A percentile compares a stretch with the other conserved stretches of the same genome.
phyloP scores from a whole-genome alignment of 2,888 invertebrate species.

The Atrina japonica region DNA sequence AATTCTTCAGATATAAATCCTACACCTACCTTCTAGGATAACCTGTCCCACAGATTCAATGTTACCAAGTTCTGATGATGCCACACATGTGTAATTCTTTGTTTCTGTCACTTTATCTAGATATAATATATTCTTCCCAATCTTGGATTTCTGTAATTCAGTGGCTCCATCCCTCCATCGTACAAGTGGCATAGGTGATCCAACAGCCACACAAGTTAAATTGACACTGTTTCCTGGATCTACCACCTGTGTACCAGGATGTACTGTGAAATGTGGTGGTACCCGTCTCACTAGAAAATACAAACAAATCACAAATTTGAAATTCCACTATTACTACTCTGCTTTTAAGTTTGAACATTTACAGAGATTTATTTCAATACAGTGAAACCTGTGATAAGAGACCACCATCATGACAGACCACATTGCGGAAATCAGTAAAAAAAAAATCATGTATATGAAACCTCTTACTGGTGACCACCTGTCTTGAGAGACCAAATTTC shows the following conservation, averaged over 20 bases:
- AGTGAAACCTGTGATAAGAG: no score
- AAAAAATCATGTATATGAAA: no score
- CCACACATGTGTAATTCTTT: constrained; percentile 98
- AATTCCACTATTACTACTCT: no score
- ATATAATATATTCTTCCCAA: constrained; percentile 90
- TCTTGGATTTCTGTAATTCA: constrained; percentile 85
- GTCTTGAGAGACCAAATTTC: no score
- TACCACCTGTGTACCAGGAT: constrained; percentile 86
- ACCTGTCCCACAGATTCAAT: constrained; percentile 94
- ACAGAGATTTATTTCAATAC: no score
- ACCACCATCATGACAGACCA: no score
- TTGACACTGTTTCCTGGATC: constrained; percentile 95
- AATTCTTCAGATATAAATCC: no score
- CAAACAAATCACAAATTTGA: background rate
- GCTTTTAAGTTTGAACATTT: no score
- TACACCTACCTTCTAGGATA: constrained; percentile 92
- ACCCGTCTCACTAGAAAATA: constrained; percentile 91
- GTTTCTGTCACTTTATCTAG: constrained; percentile 94
- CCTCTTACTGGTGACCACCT: no score
- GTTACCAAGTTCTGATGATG: constrained; percentile 93
- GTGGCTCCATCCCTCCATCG: constrained; percentile 83
- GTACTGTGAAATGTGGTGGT: constrained; percentile 96
- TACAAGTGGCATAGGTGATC: constrained; percentile 98
- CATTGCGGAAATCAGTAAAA: no score
- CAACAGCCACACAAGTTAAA: constrained; percentile 97